These are phyloP conservation scores for Sparidentex hasta DNA, from an alignment of 2,797 vertebrate species.

Conservation along the genomic window DNA sequence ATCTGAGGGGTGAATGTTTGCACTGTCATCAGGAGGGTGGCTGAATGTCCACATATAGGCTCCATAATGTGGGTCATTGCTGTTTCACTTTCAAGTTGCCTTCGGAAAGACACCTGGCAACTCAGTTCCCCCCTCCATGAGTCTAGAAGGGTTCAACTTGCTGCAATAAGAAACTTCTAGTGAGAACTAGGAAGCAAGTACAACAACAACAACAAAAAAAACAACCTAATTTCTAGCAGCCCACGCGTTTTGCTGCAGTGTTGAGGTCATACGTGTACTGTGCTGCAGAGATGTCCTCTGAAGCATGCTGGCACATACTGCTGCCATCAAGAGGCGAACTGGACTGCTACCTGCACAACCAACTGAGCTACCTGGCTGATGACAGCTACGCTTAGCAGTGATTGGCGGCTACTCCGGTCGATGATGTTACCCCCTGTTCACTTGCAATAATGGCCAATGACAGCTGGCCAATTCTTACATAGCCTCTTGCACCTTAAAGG, in stretches of 20 bases:
- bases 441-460: no score
- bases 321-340: no score
- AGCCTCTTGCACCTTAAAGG: no score
- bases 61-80: slow-evolving; percentile 6
- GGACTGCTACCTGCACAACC: no score
- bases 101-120: background rate
- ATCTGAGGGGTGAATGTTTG: slow-evolving; percentile 21
- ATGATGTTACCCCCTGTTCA: no score
- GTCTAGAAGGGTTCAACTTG: background rate
- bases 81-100: slow-evolving; percentile 1
- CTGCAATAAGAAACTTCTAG: background rate
- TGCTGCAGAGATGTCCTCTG: no score
- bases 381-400: no score
- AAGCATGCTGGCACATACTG: no score
- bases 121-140: background rate
- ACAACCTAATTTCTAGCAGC: background rate
- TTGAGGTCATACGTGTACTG: no score
- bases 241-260: background rate
- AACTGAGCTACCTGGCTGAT: no score
- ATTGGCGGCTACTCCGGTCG: no score
- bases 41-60: background rate
- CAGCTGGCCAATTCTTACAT: no score
- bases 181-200: background rate
- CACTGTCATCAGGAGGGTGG: slow-evolving; percentile 21
- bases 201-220: background rate